Evolutionary conservation across 2,113 vertebrate species (phyloP), one percentile per base, ranked within the genome.

Genomic region (Mustela nigripes): DNA sequence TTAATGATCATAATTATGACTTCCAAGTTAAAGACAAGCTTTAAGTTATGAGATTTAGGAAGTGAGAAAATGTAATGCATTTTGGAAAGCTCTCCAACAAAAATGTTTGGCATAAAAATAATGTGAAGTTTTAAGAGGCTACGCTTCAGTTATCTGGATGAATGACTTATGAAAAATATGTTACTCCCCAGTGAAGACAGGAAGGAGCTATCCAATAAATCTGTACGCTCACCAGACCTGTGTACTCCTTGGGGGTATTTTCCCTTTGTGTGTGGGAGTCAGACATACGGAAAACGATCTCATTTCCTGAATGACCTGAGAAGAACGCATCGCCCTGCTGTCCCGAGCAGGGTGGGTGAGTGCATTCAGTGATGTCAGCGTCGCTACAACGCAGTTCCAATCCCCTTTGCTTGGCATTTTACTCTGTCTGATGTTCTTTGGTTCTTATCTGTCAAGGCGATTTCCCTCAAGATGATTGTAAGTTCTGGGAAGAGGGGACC

Each of bases 281-380:
- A 74, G 85, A 89, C 78, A 16, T 19, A 67, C 7, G 10, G 95
- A 94, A 93, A 76, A 71, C 7, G 12, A 79, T 56, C 82, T 97
- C 85, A 80, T 98, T 97, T 98, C 96, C 97, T 96, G 93, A 96
- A 73, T 73, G 97, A 86, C 93, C 94, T 67, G 80, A 67, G 91
- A 97, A 95, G 95, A 92, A 82, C 18, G 0, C 6, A 0, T 28
- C 4, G 19, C 76, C 92, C 36, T 31, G 6, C 50, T 53, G 45
- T 48, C 39, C 11, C 39, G 58, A 85, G 73, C 15, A 1, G 60
- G 26, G 36, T 78, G 60, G 39, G 31, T 33, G 42, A 63, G 0
- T 7, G 22, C 18, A 4, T 62, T 48, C 36, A 26, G 0, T 28
- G 62, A 36, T 58, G 31, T 26, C 19, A 60, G 74, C 42, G 67